Base-by-base conservation (phyloP, 2,888 invertebrate species). In the Euspilapteryx auroguttella region DNA sequence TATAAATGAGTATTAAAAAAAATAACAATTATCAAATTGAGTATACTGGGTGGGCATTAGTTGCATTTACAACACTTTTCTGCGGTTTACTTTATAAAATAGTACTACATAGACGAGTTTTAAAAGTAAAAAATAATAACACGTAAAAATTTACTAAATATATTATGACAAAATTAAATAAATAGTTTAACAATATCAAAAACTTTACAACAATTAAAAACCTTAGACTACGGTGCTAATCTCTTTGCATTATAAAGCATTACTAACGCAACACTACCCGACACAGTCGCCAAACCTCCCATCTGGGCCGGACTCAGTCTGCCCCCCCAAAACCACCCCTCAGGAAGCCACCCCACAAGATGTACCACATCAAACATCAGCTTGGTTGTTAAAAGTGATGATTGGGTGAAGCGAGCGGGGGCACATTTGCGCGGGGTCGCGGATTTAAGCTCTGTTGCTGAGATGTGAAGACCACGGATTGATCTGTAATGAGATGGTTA, bases 301-400 rank as follows among this genome's bases (percentile, higher is more conserved):
- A 55, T 55, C 4, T 51, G 52, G 13, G 45, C 40, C 0, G 52
- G 43, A 10, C 37, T 40, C 12, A 93, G 57, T 42, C 79, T 80
- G 1, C 84, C 83, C 12, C 90, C 86, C 93, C 93, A 94, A 26
- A 93, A 63, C 55, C 83, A 83, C 24, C 91, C 90, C 9, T 65
- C 58, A 0, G 93, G 93, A 34, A 94, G 56, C 55, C 89, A 90
- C 61, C 85, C 88, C 3, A 90, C 80, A 0, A 90, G 88, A 55
- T 91, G 90, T 1, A 84, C 63, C 31, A 91, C 79, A 54, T 91
- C 90, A 32, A 89, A 53, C 0, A 62, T 29, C 3, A 64, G 38
- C 48, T 76, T 76, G 22, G 57, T 55, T 28, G 57, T 57, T 11
- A 55, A 55, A 2, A 76, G 49, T 0, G 57, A 40, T 0, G 71